A percentile compares a stretch with the other conserved stretches of the same genome.
Conservation (phyloP, 2,888 invertebrate species). For the Andrena hattorfiana region DNA sequence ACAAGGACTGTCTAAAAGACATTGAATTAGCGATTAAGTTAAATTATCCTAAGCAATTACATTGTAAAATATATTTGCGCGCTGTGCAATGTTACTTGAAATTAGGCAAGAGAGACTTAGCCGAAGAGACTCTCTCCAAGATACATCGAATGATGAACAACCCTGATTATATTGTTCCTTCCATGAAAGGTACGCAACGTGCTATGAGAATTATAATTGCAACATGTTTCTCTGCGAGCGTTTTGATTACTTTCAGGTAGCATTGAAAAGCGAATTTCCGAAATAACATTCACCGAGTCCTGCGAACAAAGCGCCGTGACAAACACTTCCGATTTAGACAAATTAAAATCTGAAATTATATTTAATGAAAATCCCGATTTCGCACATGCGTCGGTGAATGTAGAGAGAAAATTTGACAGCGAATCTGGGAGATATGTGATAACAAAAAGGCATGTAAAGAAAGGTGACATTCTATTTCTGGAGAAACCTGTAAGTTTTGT, state of each 20-base stretch:
- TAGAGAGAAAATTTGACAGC: constrained; percentile 86
- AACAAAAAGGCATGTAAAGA: constrained; percentile 86
- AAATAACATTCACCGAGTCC: constrained; percentile 66
- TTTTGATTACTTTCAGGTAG: constrained; percentile 67
- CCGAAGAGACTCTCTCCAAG: constrained; percentile 76
- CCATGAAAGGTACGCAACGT: constrained; percentile 68
- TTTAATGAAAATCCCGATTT: constrained; percentile 86
- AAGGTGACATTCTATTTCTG: constrained; percentile 91
- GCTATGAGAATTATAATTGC: background rate
- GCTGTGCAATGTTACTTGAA: constrained; percentile 88
- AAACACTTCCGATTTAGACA: constrained; percentile 53
- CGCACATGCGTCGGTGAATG: constrained; percentile 86
- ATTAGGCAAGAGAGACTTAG: constrained; percentile 84
- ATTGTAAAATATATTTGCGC: constrained; percentile 89
- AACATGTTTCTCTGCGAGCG: constrained; percentile 8
- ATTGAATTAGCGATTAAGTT: constrained; percentile 87
- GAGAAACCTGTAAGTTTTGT: constrained; percentile 94
- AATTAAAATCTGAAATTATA: constrained; percentile 83
- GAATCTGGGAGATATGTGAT: constrained; percentile 89
- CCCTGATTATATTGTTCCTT: constrained; percentile 54
- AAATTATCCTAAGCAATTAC: constrained; percentile 88
- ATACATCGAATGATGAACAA: constrained; percentile 63
- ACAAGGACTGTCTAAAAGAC: constrained; percentile 88
- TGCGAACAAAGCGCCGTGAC: constrained; percentile 50
- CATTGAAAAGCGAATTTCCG: constrained; percentile 77